phyloP scores from a whole-genome alignment of 2,888 invertebrate genomes.

The Crocallis elinguaria region DNA sequence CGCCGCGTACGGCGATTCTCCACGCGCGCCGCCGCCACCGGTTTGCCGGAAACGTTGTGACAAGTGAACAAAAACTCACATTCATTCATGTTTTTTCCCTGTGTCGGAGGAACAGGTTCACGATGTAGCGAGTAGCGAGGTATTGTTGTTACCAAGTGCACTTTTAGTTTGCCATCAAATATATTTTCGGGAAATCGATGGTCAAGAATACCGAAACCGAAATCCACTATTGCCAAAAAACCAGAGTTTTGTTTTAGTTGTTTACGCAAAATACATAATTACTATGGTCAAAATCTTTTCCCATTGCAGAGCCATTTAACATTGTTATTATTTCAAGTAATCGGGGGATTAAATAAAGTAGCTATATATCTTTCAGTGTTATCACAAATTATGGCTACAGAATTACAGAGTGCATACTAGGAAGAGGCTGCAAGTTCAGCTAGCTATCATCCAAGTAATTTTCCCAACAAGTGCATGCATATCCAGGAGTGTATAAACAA shows the following conservation, averaged over 20 bases:
- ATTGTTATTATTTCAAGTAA: no score
- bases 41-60: constrained; percentile 79
- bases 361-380: no score
- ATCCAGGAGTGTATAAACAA: constrained; percentile 26
- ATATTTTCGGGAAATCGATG: constrained; percentile 3
- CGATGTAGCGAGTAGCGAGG: constrained; percentile 34
- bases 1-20: constrained; percentile 80
- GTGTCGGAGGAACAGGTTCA: constrained; percentile 64
- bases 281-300: no score
- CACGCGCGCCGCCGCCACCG: constrained; percentile 64
- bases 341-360: no score
- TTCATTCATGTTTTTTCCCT: constrained; percentile 78
- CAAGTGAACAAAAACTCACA: constrained; percentile 82
- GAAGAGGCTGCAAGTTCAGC: not conserved
- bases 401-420: not conserved
- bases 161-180: constrained; percentile 9
- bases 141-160: constrained; percentile 21
- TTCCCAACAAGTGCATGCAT: constrained; percentile 30
- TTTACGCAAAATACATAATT: no score
- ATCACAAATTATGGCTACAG: not conserved
- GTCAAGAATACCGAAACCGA: not conserved
- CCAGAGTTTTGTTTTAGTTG: no score
- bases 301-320: no score
- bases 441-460: constrained; percentile 40
- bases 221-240: not conserved